These are phyloP conservation scores for Ficedula albicollis DNA, from an alignment of 2,797 vertebrate genomes.

Conservation along the genomic window DNA sequence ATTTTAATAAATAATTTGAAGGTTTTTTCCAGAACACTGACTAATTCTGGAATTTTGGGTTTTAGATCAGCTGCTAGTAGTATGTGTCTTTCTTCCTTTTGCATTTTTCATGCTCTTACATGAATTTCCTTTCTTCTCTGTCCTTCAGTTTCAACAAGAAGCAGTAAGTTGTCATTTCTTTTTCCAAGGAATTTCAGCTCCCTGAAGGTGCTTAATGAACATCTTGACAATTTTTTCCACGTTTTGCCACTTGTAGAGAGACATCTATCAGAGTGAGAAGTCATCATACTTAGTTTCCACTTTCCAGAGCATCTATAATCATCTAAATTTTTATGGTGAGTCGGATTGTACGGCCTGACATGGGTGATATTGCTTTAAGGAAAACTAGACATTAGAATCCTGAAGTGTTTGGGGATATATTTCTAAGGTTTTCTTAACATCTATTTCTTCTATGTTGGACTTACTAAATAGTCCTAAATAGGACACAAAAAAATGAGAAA, in stretches of 20 bases:
- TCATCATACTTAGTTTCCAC: background rate
- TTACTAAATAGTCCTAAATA: background rate
- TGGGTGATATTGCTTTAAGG: background rate
- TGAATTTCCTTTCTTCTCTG: background rate
- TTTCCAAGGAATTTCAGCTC: background rate
- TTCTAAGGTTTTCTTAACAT: background rate
- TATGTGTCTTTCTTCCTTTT: background rate
- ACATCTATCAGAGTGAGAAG: background rate
- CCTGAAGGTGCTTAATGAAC: background rate
- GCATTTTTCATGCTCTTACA: background rate
- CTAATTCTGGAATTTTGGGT: background rate
- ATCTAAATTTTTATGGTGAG: background rate
- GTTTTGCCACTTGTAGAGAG: background rate
- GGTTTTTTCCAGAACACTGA: background rate
- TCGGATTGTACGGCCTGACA: background rate
- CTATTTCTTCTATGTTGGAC: background rate
- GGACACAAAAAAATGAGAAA: background rate
- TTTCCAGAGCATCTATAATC: background rate
- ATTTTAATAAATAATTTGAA: background rate
- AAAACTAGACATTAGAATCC: background rate
- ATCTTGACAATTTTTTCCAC: background rate
- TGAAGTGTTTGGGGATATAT: background rate
- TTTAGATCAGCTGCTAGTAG: background rate
- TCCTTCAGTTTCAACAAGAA: background rate
- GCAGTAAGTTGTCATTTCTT: background rate